A percentile compares a stretch with the other conserved stretches of the same genome.
Evolutionary conservation across 2,113 vertebrate genomes (phyloP).

Genomic region (Gasterosteus aculeatus): DNA sequence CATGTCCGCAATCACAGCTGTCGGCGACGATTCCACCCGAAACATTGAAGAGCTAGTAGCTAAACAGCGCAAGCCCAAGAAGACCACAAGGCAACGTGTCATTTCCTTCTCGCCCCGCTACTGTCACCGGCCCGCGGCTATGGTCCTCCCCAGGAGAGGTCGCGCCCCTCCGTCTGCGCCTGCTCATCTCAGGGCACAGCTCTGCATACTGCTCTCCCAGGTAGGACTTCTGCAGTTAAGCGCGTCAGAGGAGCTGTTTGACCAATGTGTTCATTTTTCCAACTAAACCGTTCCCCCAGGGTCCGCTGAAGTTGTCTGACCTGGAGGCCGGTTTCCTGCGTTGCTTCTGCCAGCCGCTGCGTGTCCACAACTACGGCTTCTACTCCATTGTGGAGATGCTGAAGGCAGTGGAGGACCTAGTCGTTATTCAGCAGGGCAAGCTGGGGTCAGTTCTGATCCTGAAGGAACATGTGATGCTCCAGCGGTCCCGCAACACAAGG

Average conservation of each 20-base stretch:
- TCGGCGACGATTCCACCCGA: constrained; percentile 85
- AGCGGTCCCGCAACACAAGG: fast-evolving
- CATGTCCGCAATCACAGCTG: constrained; percentile 68
- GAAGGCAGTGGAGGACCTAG: constrained; percentile 77
- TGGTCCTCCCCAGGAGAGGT: constrained; percentile 71
- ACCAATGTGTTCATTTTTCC: not conserved
- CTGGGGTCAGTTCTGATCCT: constrained; percentile 85
- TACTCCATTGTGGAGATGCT: constrained; percentile 87
- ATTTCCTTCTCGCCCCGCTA: not conserved
- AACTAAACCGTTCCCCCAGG: constrained; percentile 66
- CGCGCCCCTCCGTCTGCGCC: constrained; percentile 78
- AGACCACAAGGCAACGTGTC: not conserved
- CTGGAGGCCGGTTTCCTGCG: constrained; percentile 82
- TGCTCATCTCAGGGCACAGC: constrained; percentile 83
- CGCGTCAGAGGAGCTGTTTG: no score
- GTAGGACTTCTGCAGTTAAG: constrained; percentile 25
- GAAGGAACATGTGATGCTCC: constrained; percentile 58
- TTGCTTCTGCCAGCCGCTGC: constrained; percentile 83
- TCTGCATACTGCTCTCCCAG: constrained; percentile 84
- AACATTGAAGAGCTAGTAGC: constrained; percentile 85
- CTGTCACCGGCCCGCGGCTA: not conserved
- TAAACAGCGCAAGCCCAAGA: constrained; percentile 79
- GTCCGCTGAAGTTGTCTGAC: constrained; percentile 83
- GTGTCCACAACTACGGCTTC: constrained; percentile 85
- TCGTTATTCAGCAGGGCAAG: constrained; percentile 82